These are phyloP conservation scores for Sycophaga agraensis DNA, from an alignment of 1,140 invertebrate genomes.

Conservation along the genomic window DNA sequence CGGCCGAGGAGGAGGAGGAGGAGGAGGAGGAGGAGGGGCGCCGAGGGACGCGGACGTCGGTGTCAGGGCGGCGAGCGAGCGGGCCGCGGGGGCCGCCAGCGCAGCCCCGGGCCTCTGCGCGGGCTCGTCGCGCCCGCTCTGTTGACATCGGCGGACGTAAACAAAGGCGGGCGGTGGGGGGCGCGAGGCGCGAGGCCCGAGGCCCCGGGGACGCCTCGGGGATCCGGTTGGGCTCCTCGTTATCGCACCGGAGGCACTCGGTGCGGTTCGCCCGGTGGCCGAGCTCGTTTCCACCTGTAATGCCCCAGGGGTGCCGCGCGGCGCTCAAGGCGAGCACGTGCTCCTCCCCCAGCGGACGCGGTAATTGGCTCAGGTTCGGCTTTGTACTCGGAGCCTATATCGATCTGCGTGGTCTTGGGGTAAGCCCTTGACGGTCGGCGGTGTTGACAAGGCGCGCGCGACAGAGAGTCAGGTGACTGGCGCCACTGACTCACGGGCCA, in stretches of 20 bases:
- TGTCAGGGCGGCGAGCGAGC: not conserved
- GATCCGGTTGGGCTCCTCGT: not conserved
- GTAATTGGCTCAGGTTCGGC: too few species aligned
- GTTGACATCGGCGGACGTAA: not conserved
- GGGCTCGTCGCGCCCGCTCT: not conserved
- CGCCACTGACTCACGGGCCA: not conserved
- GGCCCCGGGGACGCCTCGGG: not conserved
- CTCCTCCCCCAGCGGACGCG: too few species aligned
- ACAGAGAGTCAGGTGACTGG: not conserved
- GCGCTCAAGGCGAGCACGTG: slow-evolving; percentile 11
- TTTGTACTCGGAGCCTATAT: too few species aligned
- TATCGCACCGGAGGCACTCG: not conserved
- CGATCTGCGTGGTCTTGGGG: not conserved
- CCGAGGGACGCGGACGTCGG: not conserved
- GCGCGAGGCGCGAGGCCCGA: too few species aligned
- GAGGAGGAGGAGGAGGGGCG: not conserved
- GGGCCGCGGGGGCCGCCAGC: too few species aligned
- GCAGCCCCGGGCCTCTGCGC: too few species aligned
- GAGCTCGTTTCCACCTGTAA: too few species aligned
- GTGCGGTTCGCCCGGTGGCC: not conserved
- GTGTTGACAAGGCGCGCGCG: too few species aligned
- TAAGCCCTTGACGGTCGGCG: too few species aligned
- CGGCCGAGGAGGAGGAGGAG: not conserved
- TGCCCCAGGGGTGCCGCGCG: too few species aligned
- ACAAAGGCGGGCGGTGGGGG: too few species aligned